Evolutionary conservation across 2,113 vertebrate genomes (phyloP).

Genomic region (Aptenodytes patagonicus): DNA sequence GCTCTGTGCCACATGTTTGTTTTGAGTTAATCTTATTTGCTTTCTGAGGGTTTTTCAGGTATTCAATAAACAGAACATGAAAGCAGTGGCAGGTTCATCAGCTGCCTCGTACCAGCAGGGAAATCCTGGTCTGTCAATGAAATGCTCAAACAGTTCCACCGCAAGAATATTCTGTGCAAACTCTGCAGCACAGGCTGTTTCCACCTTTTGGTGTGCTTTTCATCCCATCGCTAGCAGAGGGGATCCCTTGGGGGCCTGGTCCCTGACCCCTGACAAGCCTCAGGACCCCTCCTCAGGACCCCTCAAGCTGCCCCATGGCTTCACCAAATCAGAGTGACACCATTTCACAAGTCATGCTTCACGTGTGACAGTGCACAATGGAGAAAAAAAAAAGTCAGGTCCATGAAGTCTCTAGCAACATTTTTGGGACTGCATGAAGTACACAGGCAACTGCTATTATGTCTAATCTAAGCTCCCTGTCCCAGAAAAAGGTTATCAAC

Average conservation of each 20-base stretch:
- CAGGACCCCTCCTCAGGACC: neutral
- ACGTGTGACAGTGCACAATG: accelerated
- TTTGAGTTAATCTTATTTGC: constrained; percentile 13
- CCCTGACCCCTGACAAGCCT: neutral
- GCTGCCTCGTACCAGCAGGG: neutral
- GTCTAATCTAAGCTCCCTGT: neutral
- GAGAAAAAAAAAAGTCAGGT: neutral
- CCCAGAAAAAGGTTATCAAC: neutral
- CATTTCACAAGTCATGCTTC: accelerated
- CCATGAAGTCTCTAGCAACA: neutral
- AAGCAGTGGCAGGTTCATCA: neutral
- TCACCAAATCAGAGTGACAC: neutral
- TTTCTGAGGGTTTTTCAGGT: constrained; percentile 1
- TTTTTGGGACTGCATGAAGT: neutral
- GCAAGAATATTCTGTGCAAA: no score
- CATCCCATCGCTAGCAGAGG: neutral
- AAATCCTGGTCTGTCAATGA: neutral
- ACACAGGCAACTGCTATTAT: neutral
- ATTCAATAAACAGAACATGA: neutral
- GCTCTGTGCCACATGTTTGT: neutral
- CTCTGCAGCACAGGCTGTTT: neutral
- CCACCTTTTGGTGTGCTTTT: neutral
- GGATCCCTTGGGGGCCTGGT: neutral
- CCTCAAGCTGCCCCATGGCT: neutral
- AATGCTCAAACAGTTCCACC: neutral